Evolutionary conservation across 2,888 invertebrate species (phyloP).

Genomic region (Lepidochrysops patricia): DNA sequence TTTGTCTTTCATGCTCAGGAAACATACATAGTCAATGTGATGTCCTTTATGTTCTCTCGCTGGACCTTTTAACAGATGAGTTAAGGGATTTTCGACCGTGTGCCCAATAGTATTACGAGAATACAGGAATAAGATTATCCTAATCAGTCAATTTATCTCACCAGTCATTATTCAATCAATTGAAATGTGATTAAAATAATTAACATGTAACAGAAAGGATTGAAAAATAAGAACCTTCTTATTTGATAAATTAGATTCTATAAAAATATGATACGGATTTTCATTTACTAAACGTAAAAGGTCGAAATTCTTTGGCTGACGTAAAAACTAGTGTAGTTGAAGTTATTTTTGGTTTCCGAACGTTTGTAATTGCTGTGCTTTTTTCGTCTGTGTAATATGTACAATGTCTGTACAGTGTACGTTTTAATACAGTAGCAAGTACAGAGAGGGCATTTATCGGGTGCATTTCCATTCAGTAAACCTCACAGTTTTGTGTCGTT

Average conservation of each 20-base stretch:
- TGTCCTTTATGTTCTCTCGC: slow-evolving; percentile 31
- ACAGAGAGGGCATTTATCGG: slow-evolving; percentile 32
- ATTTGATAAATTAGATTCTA: too few species aligned
- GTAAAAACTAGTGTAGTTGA: too few species aligned
- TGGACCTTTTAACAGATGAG: slow-evolving; percentile 53
- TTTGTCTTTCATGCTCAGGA: slow-evolving; percentile 8
- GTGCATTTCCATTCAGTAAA: slow-evolving; percentile 53
- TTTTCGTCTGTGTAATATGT: too few species aligned
- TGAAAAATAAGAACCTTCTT: too few species aligned
- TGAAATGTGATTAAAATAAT: too few species aligned
- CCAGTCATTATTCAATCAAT: background rate
- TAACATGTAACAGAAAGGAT: background rate
- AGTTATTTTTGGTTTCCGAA: too few species aligned
- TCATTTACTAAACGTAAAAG: too few species aligned
- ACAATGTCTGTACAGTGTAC: background rate
- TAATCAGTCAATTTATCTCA: background rate
- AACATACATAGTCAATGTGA: slow-evolving; percentile 57
- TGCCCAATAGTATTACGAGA: slow-evolving; percentile 13
- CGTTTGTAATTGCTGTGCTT: too few species aligned
- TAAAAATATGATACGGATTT: too few species aligned
- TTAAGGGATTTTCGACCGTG: slow-evolving; percentile 29
- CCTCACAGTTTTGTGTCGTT: slow-evolving; percentile 41
- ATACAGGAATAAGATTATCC: background rate
- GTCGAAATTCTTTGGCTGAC: too few species aligned
- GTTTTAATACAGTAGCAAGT: slow-evolving; percentile 21